These are phyloP conservation scores for Artemia franciscana DNA, from an alignment of 1,140 invertebrate species.

Conservation along the genomic window DNA sequence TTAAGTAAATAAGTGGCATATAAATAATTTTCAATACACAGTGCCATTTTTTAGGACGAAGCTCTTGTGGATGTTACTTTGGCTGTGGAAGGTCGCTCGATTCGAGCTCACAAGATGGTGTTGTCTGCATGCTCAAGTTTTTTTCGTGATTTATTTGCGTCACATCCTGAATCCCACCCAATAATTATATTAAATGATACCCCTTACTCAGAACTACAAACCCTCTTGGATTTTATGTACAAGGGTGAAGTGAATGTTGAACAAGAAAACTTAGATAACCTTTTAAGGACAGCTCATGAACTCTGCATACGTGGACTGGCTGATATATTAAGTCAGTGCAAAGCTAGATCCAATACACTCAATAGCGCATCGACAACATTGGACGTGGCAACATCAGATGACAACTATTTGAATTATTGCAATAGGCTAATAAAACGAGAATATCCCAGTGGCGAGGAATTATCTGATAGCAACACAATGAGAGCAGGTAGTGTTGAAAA, in stretches of 20 bases:
- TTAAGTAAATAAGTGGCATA: no score
- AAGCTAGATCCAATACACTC: not conserved
- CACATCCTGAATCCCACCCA: slow-evolving; percentile 52
- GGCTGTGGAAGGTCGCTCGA: slow-evolving; percentile 75
- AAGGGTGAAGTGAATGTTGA: slow-evolving; percentile 82
- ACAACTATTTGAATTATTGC: not conserved
- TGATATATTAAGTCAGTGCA: slow-evolving; percentile 46
- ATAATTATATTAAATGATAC: slow-evolving; percentile 85
- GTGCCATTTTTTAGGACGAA: slow-evolving; percentile 45
- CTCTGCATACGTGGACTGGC: slow-evolving; percentile 72
- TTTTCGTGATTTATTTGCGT: slow-evolving; percentile 57
- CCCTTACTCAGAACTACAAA: slow-evolving; percentile 61
- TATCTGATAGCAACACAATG: no score
- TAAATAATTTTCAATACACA: no score
- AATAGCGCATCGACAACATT: not conserved
- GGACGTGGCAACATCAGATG: not conserved
- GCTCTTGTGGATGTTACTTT: slow-evolving; percentile 83
- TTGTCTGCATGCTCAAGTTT: slow-evolving; percentile 82
- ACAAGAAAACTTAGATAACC: slow-evolving; percentile 65
- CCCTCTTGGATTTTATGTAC: slow-evolving; percentile 88
- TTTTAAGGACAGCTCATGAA: slow-evolving; percentile 77
- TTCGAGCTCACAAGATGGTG: slow-evolving; percentile 84
- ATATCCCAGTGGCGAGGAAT: not conserved
- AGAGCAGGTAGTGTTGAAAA: not conserved
- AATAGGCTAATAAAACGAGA: not conserved